These are phyloP conservation scores for Poeciliopsis paucimaculata DNA, from an alignment of 2,797 vertebrate species.

Conservation along the genomic window DNA sequence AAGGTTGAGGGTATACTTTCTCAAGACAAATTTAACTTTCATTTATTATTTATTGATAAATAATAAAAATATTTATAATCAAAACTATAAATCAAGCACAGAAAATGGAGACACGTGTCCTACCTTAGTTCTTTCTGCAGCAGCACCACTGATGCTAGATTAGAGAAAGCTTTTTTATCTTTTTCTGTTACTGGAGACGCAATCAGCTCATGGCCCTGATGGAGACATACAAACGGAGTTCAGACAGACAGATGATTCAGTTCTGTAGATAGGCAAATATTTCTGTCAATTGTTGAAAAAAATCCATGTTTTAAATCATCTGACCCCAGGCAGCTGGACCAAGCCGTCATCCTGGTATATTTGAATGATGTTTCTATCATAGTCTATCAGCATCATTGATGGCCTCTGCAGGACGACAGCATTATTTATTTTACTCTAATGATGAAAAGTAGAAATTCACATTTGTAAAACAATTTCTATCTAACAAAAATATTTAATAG, in stretches of 20 bases:
- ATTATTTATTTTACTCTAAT: slow-evolving; percentile 1
- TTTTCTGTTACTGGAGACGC: slow-evolving; percentile 73
- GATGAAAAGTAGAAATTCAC: neutral
- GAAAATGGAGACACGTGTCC: slow-evolving; percentile 52
- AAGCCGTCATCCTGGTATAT: slow-evolving; percentile 67
- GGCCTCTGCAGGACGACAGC: slow-evolving; percentile 53
- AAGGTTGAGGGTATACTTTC: neutral
- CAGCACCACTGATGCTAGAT: slow-evolving; percentile 72
- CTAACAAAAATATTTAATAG: neutral
- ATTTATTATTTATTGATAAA: no score
- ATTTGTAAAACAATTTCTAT: neutral
- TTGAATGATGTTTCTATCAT: slow-evolving; percentile 80
- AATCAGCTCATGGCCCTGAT: slow-evolving; percentile 61
- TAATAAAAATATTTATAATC: neutral
- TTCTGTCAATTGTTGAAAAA: neutral
- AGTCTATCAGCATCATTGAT: slow-evolving; percentile 75
- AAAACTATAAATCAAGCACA: neutral
- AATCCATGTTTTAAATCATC: slow-evolving; percentile 12
- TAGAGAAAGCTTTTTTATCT: slow-evolving; percentile 75
- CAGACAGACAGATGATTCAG: neutral
- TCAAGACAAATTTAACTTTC: neutral
- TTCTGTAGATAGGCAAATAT: neutral
- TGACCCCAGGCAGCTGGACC: slow-evolving; percentile 64
- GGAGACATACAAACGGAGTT: slow-evolving; percentile 18
- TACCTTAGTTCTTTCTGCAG: slow-evolving; percentile 85